Percentiles rank a stretch among this genome's conserved stretches.
These are phyloP conservation scores for Ceyx cyanopectus DNA, from an alignment of 2,113 vertebrate genomes.

Conservation along the genomic window DNA sequence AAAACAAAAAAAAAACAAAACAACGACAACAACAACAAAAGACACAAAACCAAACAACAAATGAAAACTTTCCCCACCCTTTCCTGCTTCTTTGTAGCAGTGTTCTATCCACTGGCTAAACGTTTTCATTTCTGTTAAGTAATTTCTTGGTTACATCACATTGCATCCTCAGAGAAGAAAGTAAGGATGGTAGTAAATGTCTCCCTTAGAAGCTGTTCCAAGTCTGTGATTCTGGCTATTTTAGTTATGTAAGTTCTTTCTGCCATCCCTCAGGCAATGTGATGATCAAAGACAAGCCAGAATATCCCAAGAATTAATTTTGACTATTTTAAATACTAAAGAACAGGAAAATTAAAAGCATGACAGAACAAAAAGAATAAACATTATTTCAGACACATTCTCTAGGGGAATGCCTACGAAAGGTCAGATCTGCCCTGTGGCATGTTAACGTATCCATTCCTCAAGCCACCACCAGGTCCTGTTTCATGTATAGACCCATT, in stretches of 20 bases:
- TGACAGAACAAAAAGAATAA: background rate
- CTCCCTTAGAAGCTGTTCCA: background rate
- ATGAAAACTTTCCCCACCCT: background rate
- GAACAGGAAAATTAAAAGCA: background rate
- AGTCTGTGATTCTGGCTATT: background rate
- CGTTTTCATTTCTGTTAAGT: background rate
- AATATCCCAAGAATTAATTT: background rate
- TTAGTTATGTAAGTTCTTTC: background rate
- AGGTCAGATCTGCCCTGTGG: background rate
- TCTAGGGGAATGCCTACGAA: background rate
- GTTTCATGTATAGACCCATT: background rate
- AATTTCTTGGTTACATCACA: background rate
- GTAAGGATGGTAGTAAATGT: background rate
- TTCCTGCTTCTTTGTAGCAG: background rate
- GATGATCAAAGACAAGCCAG: background rate
- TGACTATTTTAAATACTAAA: background rate
- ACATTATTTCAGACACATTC: background rate
- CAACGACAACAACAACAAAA: background rate
- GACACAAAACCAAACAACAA: background rate
- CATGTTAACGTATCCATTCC: background rate
- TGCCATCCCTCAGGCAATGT: background rate
- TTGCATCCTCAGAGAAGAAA: background rate
- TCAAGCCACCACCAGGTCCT: background rate
- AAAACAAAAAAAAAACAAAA: background rate
- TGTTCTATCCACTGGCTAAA: background rate